phyloP scores from a whole-genome alignment of 2,113 vertebrate genomes.

The Stictonetta naevosa region DNA sequence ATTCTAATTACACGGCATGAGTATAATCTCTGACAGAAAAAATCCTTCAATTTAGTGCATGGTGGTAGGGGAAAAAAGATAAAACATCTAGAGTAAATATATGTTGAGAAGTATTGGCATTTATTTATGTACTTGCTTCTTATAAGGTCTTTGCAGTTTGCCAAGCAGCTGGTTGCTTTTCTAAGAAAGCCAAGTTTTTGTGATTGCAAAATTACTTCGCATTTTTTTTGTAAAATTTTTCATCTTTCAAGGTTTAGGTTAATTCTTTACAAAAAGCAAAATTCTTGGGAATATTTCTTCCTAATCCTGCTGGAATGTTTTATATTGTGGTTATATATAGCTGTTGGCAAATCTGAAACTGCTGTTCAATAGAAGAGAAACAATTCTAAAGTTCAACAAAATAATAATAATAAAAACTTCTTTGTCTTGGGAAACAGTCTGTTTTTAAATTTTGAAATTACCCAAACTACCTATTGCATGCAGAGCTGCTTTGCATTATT shows the following conservation, averaged over 20 bases:
- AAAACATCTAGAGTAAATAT: not conserved
- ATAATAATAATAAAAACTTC: not conserved
- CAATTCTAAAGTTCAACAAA: not conserved
- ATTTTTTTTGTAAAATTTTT: not conserved
- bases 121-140: not conserved
- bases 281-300: not conserved
- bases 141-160: not conserved
- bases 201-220: not conserved
- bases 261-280: not conserved
- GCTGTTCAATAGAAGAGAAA: not conserved
- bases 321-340: not conserved
- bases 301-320: not conserved
- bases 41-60: not conserved
- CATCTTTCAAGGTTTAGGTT: not conserved
- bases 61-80: accelerated
- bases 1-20: not conserved
- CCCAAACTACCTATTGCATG: not conserved
- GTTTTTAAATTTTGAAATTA: not conserved
- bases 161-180: not conserved
- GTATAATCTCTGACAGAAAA: not conserved
- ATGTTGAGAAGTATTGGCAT: not conserved
- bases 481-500: not conserved
- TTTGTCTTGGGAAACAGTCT: not conserved
- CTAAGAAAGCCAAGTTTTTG: not conserved
- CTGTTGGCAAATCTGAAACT: not conserved